phyloP scores from a whole-genome alignment of 2,888 invertebrate genomes.

The Acleris holmiana region DNA sequence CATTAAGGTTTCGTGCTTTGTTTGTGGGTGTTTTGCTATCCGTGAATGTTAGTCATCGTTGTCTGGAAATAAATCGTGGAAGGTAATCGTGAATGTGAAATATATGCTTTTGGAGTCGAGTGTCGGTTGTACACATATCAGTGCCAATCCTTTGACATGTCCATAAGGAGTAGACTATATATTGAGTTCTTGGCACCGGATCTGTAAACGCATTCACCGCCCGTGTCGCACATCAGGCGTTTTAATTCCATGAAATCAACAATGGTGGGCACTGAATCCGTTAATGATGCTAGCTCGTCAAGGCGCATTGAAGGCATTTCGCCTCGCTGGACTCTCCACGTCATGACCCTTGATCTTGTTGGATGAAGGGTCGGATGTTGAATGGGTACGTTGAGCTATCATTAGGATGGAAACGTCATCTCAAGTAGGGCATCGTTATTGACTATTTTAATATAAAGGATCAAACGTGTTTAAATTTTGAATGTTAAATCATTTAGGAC shows the following conservation, averaged over 20 bases:
- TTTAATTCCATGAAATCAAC: too few relatives aligned
- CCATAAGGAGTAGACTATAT: too few relatives aligned
- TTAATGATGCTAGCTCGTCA: conserved; percentile 45
- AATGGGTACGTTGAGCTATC: neutral
- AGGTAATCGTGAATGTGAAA: conserved; percentile 2
- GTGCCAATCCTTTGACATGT: too few relatives aligned
- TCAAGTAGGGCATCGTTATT: conserved; percentile 33
- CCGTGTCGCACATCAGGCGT: too few relatives aligned
- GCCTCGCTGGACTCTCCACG: conserved; percentile 9
- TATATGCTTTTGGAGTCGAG: too few relatives aligned
- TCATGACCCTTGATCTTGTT: conserved; percentile 33
- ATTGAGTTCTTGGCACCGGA: too few relatives aligned
- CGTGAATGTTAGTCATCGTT: conserved; percentile 35
- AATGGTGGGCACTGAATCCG: conserved; percentile 41
- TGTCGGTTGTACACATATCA: too few relatives aligned
- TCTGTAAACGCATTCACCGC: too few relatives aligned
- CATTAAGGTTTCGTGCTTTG: conserved; percentile 47
- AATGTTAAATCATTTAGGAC: too few relatives aligned
- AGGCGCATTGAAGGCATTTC: conserved; percentile 49
- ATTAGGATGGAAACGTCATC: conserved; percentile 5
- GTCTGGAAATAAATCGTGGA: conserved; percentile 16
- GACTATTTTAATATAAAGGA: conserved; percentile 31
- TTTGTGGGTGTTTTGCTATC: conserved; percentile 40
- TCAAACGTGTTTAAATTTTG: neutral
- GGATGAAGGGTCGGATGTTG: conserved; percentile 7